phyloP scores from a whole-genome alignment of 1,140 invertebrate species.

The Hyposmocoma kahamanoa region DNA sequence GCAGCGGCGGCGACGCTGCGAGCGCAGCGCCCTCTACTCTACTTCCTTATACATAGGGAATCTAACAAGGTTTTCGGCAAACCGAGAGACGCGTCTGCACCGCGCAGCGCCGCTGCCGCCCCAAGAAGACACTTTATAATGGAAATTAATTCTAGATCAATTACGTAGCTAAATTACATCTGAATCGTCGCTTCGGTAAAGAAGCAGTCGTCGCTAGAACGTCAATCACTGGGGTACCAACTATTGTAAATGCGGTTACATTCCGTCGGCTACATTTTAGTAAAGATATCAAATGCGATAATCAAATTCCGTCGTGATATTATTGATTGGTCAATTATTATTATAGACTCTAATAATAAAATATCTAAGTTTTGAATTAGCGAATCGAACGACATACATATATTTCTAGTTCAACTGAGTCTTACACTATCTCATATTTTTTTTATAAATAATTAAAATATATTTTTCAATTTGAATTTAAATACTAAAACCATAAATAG shows the following conservation, averaged over 20 bases:
- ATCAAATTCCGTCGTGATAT: conserved; percentile 40
- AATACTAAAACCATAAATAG: conserved; percentile 64
- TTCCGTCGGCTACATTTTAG: conserved; percentile 24
- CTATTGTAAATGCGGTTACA: conserved; percentile 58
- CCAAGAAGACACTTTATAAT: conserved; percentile 50
- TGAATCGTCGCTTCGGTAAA: conserved; percentile 7
- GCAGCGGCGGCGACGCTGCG: conserved; percentile 25
- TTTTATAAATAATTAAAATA: conserved; percentile 60
- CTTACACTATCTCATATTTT: conserved; percentile 53
- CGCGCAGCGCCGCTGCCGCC: background rate
- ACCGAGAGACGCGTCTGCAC: background rate
- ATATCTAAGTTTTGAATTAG: conserved; percentile 30
- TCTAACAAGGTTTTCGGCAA: conserved; percentile 28
- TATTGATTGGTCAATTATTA: conserved; percentile 48
- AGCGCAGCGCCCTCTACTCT: conserved; percentile 19
- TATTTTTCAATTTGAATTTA: conserved; percentile 64
- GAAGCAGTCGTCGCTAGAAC: conserved; percentile 16
- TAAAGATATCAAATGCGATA: conserved; percentile 27
- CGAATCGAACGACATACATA: conserved; percentile 52
- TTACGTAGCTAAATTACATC: conserved; percentile 48
- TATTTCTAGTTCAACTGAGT: conserved; percentile 57
- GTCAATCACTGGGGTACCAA: conserved; percentile 35
- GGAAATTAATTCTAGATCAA: conserved; percentile 50
- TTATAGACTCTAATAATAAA: conserved; percentile 39
- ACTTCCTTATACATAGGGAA: conserved; percentile 28